phyloP scores from a whole-genome alignment of 1,140 invertebrate genomes.

The Cydia splendana region DNA sequence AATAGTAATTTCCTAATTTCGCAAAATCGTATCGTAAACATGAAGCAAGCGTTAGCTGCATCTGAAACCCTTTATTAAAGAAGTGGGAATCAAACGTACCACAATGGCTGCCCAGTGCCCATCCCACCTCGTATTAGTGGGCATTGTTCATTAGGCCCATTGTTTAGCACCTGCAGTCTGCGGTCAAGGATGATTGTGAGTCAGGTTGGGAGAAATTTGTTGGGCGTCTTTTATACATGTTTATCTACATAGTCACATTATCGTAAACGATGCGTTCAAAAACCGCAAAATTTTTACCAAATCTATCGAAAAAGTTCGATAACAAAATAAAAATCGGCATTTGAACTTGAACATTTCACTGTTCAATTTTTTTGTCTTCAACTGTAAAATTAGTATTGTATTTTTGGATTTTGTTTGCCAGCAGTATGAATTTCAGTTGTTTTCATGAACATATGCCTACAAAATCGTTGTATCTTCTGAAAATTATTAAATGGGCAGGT shows the following conservation, averaged over 20 bases:
- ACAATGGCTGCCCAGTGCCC: background rate
- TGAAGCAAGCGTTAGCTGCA: background rate
- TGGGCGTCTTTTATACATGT: background rate
- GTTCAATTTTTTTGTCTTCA: too few relatives aligned
- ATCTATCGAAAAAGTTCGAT: too few relatives aligned
- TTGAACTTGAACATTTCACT: too few relatives aligned
- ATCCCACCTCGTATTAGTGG: background rate
- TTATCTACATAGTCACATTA: background rate
- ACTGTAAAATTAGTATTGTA: too few relatives aligned
- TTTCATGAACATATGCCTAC: too few relatives aligned
- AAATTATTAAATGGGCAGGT: too few relatives aligned
- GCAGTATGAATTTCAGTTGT: too few relatives aligned
- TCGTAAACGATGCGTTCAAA: too few relatives aligned
- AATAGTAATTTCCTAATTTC: background rate
- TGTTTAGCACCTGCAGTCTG: background rate
- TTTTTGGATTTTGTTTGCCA: too few relatives aligned
- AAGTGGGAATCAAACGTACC: slow-evolving; percentile 6
- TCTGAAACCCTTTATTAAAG: slow-evolving; percentile 5
- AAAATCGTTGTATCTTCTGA: too few relatives aligned
- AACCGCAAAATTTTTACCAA: too few relatives aligned
- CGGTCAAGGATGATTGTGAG: background rate
- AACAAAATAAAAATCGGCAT: too few relatives aligned
- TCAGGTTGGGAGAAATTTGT: slow-evolving; percentile 1
- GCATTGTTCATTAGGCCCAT: slow-evolving; percentile 3
- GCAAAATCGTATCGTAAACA: background rate